Conservation (phyloP, 2,797 vertebrate species). For the Allochrocebus solatus region DNA sequence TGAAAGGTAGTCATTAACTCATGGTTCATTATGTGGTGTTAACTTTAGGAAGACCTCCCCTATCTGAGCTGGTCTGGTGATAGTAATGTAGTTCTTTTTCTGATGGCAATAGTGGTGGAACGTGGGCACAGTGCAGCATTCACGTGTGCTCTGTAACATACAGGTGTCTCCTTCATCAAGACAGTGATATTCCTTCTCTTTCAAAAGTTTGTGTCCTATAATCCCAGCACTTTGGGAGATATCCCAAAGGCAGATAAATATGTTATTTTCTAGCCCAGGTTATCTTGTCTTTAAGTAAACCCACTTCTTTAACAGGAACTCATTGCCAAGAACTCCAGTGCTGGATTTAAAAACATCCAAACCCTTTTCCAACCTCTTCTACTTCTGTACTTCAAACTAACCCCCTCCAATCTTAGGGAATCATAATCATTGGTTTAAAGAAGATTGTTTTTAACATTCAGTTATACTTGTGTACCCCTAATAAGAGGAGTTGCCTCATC, state of each 20-base stretch:
- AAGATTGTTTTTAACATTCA: background rate
- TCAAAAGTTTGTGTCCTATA: background rate
- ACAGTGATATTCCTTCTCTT: background rate
- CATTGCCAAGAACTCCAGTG: background rate
- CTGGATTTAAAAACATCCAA: slow-evolving; percentile 49
- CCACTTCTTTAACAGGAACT: background rate
- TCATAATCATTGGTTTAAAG: background rate
- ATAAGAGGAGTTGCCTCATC: background rate
- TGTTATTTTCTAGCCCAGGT: background rate
- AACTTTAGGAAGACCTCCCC: background rate
- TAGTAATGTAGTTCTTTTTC: background rate
- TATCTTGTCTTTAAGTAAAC: background rate
- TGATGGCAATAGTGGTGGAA: background rate
- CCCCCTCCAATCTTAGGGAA: background rate
- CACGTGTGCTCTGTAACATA: background rate
- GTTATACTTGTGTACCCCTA: background rate
- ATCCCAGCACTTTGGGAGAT: no score
- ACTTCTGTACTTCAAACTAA: background rate
- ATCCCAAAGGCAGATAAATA: background rate
- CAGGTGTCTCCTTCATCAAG: background rate
- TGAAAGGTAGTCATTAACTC: background rate
- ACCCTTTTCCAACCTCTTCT: background rate
- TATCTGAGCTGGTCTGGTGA: background rate
- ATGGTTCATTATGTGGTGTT: background rate
- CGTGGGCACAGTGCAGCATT: accelerated